Evolutionary conservation across 2,113 vertebrate species (phyloP).

Genomic region (Sakesphorus luctuosus): DNA sequence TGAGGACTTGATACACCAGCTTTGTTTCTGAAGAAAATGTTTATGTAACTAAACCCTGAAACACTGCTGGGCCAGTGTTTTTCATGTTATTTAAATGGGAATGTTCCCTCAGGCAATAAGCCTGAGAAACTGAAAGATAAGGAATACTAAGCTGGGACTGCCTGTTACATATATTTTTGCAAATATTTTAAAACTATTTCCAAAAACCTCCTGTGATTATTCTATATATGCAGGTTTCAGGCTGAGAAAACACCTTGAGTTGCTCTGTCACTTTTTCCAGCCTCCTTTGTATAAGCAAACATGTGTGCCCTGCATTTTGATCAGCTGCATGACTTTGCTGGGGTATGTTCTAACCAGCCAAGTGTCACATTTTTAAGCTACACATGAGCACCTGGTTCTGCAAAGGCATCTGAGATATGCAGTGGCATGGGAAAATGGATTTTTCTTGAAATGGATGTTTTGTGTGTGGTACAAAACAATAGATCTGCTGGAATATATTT

Average conservation of each 20-base stretch:
- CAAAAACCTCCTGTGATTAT: background rate
- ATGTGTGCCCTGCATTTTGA: background rate
- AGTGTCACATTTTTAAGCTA: background rate
- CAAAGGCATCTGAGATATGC: background rate
- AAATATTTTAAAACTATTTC: background rate
- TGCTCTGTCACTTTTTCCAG: background rate
- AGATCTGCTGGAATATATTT: background rate
- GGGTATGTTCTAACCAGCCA: background rate
- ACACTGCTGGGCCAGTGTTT: background rate
- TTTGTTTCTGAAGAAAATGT: conserved; percentile 51
- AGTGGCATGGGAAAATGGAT: background rate
- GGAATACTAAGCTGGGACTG: background rate
- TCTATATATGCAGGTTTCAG: background rate
- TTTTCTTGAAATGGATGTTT: background rate
- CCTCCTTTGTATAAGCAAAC: background rate
- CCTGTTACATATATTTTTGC: background rate
- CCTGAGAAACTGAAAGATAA: conserved; percentile 1
- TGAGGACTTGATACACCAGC: background rate
- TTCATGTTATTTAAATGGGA: conserved; percentile 18
- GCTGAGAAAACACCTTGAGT: background rate
- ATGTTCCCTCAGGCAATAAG: background rate
- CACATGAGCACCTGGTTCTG: background rate
- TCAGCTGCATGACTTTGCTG: background rate
- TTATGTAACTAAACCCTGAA: conserved; percentile 37
- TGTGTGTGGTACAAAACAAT: background rate